These are phyloP conservation scores for Semotilus atromaculatus DNA, from an alignment of 2,797 vertebrate species.

Conservation along the genomic window DNA sequence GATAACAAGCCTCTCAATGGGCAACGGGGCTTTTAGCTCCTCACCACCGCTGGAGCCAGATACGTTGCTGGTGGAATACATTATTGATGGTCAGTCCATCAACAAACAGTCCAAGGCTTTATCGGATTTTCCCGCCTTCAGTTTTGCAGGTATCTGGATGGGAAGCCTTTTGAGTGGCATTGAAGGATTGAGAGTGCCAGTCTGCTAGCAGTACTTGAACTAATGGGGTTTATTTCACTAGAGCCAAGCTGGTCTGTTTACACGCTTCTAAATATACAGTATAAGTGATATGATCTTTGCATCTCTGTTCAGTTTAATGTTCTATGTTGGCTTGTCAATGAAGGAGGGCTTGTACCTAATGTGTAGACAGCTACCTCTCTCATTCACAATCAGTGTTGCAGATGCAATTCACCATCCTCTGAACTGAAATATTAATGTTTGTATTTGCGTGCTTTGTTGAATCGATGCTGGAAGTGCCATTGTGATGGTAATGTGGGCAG, in stretches of 20 bases:
- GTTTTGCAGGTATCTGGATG: not conserved
- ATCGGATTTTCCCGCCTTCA: conserved; percentile 23
- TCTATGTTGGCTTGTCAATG: not conserved
- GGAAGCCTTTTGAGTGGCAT: conserved; percentile 18
- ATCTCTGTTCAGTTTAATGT: conserved; percentile 21
- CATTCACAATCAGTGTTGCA: conserved; percentile 25
- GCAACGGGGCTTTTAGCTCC: conserved; percentile 23
- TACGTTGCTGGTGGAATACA: conserved; percentile 11
- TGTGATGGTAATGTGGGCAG: conserved; percentile 18
- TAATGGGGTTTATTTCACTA: conserved; percentile 17
- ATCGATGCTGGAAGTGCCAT: conserved; percentile 9
- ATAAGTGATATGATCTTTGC: conserved; percentile 21
- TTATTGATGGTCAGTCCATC: conserved; percentile 47
- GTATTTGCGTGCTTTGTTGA: conserved; percentile 18
- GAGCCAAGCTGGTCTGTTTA: conserved; percentile 24
- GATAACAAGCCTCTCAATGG: not conserved
- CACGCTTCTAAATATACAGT: conserved; percentile 42
- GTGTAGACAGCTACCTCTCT: not conserved
- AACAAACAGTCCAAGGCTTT: conserved; percentile 24
- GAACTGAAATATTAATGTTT: conserved; percentile 37
- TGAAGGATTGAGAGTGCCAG: conserved; percentile 21
- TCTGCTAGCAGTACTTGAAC: conserved; percentile 15
- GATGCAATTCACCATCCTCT: conserved; percentile 23
- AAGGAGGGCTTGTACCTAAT: not conserved
- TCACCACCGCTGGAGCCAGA: not conserved